Evolutionary conservation across 1,140 invertebrate genomes (phyloP).

Genomic region (Anadara kagoshimensis): DNA sequence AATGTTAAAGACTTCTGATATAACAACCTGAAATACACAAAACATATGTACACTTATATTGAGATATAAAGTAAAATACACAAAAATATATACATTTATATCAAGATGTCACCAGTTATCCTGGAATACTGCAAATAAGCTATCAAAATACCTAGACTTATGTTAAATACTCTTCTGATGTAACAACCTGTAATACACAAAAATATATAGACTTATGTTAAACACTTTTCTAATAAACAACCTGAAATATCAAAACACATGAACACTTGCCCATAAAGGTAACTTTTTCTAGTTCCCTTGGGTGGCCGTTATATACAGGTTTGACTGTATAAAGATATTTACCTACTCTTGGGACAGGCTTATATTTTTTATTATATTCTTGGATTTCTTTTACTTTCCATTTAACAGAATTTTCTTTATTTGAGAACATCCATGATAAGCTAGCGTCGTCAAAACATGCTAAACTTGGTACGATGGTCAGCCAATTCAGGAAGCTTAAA

Average conservation of each 20-base stretch:
- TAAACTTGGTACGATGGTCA: slow-evolving; percentile 74
- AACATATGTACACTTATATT: no score
- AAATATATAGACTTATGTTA: slow-evolving; percentile 63
- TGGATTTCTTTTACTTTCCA: slow-evolving; percentile 51
- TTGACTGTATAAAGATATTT: no score
- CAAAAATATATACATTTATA: no score
- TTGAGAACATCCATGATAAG: slow-evolving; percentile 66
- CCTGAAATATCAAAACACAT: slow-evolving; percentile 44
- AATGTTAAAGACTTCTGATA: no score
- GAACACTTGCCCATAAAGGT: no score
- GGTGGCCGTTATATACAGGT: no score
- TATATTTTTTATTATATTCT: slow-evolving; percentile 30
- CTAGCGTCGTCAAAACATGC: slow-evolving; percentile 74
- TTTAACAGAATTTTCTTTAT: slow-evolving; percentile 32
- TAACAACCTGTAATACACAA: slow-evolving; percentile 52
- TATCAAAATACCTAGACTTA: slow-evolving; percentile 64
- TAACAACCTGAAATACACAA: no score
- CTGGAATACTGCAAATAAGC: slow-evolving; percentile 58
- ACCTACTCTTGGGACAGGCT: slow-evolving; percentile 27
- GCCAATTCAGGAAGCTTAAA: slow-evolving; percentile 76
- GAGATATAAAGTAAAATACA: slow-evolving; percentile 46
- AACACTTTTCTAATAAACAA: slow-evolving; percentile 57
- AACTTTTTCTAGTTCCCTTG: no score
- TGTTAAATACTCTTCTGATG: slow-evolving; percentile 64
- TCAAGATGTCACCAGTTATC: no score